Conservation (phyloP, 2,113 vertebrate genomes). For the Crocuta crocuta region DNA sequence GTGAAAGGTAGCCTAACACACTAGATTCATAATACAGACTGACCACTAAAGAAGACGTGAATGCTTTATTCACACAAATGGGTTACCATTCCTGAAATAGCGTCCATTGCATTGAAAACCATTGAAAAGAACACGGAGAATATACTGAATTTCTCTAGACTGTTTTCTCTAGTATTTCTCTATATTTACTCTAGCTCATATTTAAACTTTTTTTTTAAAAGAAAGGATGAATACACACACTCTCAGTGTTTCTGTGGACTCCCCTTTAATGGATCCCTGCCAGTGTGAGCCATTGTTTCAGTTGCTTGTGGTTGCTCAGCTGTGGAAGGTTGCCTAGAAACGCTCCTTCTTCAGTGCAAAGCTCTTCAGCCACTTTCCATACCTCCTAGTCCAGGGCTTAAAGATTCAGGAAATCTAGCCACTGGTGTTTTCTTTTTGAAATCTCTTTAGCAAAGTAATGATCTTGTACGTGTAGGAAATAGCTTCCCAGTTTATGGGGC, state of each 20-base stretch:
- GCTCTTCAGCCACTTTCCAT: constrained; percentile 79
- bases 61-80: not conserved
- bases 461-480: constrained; percentile 79
- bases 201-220: constrained; percentile 66
- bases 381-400: constrained; percentile 76
- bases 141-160: not conserved
- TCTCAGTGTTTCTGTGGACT: constrained; percentile 73
- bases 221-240: not conserved
- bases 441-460: constrained; percentile 79
- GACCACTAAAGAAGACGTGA: not conserved
- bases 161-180: not conserved
- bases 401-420: constrained; percentile 81
- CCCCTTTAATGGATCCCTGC: constrained; percentile 81
- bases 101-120: not conserved
- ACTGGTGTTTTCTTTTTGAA: constrained; percentile 78
- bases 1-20: fast-evolving
- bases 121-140: not conserved
- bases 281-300: constrained; percentile 84
- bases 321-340: constrained; percentile 88
- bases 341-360: constrained; percentile 74
- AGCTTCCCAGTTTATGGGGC: constrained; percentile 3
- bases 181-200: constrained; percentile 60
- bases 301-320: constrained; percentile 83
- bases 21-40: not conserved
- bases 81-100: not conserved